Evolutionary conservation across 1,140 invertebrate genomes (phyloP).

Genomic region (Piezodorus guildinii): DNA sequence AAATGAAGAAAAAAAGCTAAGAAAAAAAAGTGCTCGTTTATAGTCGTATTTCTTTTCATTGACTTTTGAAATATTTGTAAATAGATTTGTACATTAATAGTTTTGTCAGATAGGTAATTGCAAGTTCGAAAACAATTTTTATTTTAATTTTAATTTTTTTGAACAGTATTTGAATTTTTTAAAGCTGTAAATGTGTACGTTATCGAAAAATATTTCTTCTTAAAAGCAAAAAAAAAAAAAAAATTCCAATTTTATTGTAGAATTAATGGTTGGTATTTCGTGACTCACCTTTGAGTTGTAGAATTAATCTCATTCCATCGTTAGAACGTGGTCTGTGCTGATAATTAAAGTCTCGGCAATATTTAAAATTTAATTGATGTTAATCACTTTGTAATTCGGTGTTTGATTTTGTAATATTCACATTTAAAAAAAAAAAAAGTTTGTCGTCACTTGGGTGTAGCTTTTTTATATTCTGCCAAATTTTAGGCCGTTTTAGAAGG

Average conservation of each 20-base stretch:
- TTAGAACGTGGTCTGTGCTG: neutral
- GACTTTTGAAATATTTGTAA: neutral
- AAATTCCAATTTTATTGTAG: conserved; percentile 1
- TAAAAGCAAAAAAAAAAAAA: no score
- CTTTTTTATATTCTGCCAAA: neutral
- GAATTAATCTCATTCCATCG: conserved; percentile 1
- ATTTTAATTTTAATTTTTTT: no score
- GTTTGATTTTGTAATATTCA: neutral
- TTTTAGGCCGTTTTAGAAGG: no score
- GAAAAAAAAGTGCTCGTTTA: conserved; percentile 3
- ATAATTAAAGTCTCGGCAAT: neutral
- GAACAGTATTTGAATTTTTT: no score
- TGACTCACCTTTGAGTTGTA: neutral
- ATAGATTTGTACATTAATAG: neutral
- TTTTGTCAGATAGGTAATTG: no score
- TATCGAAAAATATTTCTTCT: neutral
- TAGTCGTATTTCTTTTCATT: conserved; percentile 11
- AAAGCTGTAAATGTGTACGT: neutral
- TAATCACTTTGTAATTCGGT: neutral
- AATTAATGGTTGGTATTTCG: neutral
- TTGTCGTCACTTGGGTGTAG: conserved; percentile 4
- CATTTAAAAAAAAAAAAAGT: neutral
- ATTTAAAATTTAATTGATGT: neutral
- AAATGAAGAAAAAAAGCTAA: neutral
- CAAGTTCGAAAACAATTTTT: no score